phyloP scores from a whole-genome alignment of 2,888 invertebrate species.

The Leptodirus hochenwartii region DNA sequence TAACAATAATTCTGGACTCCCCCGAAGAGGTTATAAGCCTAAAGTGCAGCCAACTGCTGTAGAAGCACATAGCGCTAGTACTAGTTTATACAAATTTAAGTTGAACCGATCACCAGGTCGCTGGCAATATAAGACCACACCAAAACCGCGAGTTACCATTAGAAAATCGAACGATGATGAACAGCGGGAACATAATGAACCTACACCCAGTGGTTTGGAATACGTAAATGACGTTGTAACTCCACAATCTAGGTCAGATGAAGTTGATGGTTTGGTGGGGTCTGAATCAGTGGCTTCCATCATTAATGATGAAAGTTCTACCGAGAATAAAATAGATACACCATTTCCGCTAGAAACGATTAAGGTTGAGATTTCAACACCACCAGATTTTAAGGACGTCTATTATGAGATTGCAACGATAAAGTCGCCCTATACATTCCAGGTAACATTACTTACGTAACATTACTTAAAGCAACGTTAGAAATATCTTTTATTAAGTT shows the following conservation, averaged over 20 bases:
- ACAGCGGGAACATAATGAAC: conserved; percentile 26
- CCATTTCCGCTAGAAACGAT: conserved; percentile 54
- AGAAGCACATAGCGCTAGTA: conserved; percentile 28
- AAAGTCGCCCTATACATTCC: conserved; percentile 77
- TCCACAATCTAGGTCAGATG: conserved; percentile 30
- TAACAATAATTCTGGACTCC: conserved; percentile 19
- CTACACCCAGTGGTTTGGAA: conserved; percentile 17
- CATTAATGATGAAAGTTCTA: conserved; percentile 39
- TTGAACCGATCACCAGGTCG: conserved; percentile 66
- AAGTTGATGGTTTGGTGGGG: conserved; percentile 46
- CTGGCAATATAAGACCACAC: conserved; percentile 82
- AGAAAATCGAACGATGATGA: conserved; percentile 46
- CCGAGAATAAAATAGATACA: conserved; percentile 44
- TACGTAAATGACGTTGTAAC: conserved; percentile 32
- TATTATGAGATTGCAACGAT: conserved; percentile 84
- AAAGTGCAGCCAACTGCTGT: conserved; percentile 36
- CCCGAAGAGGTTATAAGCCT: conserved; percentile 48
- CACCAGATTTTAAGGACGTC: conserved; percentile 66
- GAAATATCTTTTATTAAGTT: no score
- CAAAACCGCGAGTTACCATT: conserved; percentile 70
- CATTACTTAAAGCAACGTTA: no score
- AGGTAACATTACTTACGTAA: no score
- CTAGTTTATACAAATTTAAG: conserved; percentile 62
- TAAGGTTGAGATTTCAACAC: conserved; percentile 77
- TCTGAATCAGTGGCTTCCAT: conserved; percentile 49